Evolutionary conservation across 1,140 invertebrate species (phyloP).

Genomic region (Globodera rostochiensis): DNA sequence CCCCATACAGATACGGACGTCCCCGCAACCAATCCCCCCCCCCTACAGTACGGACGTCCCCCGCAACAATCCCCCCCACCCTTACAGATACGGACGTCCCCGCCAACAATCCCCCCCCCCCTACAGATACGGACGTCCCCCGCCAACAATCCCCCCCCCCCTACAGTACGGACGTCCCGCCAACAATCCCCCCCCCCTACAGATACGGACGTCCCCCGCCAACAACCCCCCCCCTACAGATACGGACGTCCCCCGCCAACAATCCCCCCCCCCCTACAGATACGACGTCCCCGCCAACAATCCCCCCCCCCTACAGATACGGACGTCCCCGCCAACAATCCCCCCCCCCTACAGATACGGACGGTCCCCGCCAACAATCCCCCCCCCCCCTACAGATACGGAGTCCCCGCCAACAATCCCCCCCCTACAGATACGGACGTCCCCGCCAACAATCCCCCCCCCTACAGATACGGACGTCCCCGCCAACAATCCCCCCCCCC

Average conservation of each 20-base stretch:
- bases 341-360: conserved; percentile 3
- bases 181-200: background rate
- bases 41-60: background rate
- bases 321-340: conserved; percentile 2
- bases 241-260: conserved; percentile 2
- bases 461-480: conserved; percentile 3
- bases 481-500: background rate
- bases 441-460: conserved; percentile 1
- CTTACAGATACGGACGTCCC: background rate
- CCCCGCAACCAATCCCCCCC: background rate
- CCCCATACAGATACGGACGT: background rate
- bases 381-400: conserved; percentile 1
- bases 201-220: conserved; percentile 9
- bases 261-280: conserved; percentile 1
- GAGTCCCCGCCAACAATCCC: conserved; percentile 3
- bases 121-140: conserved; percentile 6
- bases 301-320: conserved; percentile 4
- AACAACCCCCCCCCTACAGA: background rate
- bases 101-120: background rate
- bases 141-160: background rate
- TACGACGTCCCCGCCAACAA: conserved; percentile 1
- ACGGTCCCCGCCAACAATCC: background rate
- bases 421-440: conserved; percentile 4
- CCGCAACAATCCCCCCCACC: background rate
- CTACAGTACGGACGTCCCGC: conserved; percentile 4